These are phyloP conservation scores for Leptoclinus maculatus DNA, from an alignment of 2,797 vertebrate species.

Conservation along the genomic window DNA sequence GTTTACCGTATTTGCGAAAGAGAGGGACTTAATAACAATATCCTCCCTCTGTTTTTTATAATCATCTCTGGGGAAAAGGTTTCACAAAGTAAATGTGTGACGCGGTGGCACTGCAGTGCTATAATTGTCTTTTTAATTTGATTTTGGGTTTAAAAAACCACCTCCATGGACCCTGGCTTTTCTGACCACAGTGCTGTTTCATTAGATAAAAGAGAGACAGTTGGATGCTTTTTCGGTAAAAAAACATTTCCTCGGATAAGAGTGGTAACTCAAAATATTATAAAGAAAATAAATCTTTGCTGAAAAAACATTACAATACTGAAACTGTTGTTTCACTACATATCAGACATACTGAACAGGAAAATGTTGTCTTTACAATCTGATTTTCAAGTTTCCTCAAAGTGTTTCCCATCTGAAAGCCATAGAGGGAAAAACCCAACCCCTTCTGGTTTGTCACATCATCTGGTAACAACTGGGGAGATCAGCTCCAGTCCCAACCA, in stretches of 20 bases:
- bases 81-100: slow-evolving; percentile 21
- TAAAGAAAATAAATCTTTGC: background rate
- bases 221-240: background rate
- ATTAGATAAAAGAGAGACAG: background rate
- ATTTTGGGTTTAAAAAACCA: slow-evolving; percentile 19
- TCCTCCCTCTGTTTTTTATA: background rate
- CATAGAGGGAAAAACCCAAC: slow-evolving; percentile 14
- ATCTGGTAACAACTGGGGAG: slow-evolving; percentile 31
- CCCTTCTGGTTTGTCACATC: slow-evolving; percentile 12
- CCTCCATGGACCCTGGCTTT: background rate
- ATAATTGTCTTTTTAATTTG: slow-evolving; percentile 31
- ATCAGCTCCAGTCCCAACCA: slow-evolving; percentile 13
- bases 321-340: background rate
- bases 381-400: background rate
- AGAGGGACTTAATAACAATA: slow-evolving; percentile 1
- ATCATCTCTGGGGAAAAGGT: slow-evolving; percentile 20
- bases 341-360: background rate
- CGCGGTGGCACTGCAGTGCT: background rate
- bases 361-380: background rate
- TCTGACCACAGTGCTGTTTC: background rate
- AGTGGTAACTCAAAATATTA: background rate
- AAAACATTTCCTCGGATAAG: background rate
- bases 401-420: slow-evolving; percentile 10
- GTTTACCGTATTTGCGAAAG: background rate
- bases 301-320: background rate